A percentile compares a stretch with the other conserved stretches of the same genome.
Conservation (phyloP, 1,140 invertebrate species). For the Leptonema lineaticorne region DNA sequence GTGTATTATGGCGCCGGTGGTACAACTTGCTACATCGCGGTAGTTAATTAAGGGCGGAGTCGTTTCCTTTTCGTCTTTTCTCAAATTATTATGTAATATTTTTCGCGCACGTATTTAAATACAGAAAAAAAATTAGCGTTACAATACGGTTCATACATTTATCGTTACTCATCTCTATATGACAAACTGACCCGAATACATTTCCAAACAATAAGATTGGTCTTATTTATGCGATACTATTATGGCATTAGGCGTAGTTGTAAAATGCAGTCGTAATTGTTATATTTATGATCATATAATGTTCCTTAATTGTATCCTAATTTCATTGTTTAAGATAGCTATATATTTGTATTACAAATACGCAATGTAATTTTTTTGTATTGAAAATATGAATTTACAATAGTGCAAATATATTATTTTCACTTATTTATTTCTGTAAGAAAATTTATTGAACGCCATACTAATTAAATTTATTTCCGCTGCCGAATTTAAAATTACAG, state of each 20-base stretch:
- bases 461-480: not conserved
- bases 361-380: not conserved
- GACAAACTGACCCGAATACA: slow-evolving; percentile 33
- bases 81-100: not conserved
- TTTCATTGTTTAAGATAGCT: not conserved
- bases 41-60: slow-evolving; percentile 28
- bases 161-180: not conserved
- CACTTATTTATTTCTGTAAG: no score
- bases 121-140: not conserved
- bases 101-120: not conserved
- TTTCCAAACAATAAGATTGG: slow-evolving; percentile 33
- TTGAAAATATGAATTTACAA: not conserved
- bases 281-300: slow-evolving; percentile 13
- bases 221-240: not conserved
- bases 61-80: not conserved
- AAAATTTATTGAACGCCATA: not conserved
- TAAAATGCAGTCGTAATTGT: slow-evolving; percentile 10
- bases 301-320: not conserved
- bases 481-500: slow-evolving; percentile 15
- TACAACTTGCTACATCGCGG: slow-evolving; percentile 15
- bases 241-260: not conserved
- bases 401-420: not conserved
- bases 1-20: not conserved
- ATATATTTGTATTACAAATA: not conserved
- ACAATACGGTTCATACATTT: not conserved